Conservation (phyloP, 2,797 vertebrate species). For the Acrocephalus scirpaceus region DNA sequence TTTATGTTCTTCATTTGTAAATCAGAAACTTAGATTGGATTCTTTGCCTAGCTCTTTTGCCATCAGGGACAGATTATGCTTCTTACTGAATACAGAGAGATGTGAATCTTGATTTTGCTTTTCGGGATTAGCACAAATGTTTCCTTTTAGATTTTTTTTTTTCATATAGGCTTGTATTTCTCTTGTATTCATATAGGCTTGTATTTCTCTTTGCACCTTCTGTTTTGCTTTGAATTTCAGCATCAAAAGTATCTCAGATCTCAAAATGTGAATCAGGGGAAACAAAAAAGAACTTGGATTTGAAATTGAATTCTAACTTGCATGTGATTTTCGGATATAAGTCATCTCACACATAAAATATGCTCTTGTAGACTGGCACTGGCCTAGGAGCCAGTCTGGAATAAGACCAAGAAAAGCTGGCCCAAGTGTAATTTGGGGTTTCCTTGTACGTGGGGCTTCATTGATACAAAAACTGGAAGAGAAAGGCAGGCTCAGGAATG, state of each 20-base stretch:
- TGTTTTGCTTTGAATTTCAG: constrained; percentile 15
- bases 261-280: not conserved
- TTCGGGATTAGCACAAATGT: not conserved
- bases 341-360: not conserved
- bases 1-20: not conserved
- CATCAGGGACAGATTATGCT: not conserved
- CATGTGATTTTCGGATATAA: not conserved
- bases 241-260: not conserved
- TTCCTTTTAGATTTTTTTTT: not conserved
- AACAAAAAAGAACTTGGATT: not conserved
- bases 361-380: not conserved
- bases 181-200: not conserved
- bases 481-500: not conserved
- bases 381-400: not conserved
- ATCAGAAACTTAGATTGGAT: not conserved
- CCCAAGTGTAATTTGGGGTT: not conserved
- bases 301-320: not conserved
- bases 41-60: not conserved
- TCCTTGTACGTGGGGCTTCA: not conserved
- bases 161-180: not conserved
- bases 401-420: not conserved
- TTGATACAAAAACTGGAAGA: not conserved
- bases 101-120: not conserved
- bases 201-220: not conserved
- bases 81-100: not conserved